Conservation (phyloP, 2,888 invertebrate species). For the Mayetiola destructor region DNA sequence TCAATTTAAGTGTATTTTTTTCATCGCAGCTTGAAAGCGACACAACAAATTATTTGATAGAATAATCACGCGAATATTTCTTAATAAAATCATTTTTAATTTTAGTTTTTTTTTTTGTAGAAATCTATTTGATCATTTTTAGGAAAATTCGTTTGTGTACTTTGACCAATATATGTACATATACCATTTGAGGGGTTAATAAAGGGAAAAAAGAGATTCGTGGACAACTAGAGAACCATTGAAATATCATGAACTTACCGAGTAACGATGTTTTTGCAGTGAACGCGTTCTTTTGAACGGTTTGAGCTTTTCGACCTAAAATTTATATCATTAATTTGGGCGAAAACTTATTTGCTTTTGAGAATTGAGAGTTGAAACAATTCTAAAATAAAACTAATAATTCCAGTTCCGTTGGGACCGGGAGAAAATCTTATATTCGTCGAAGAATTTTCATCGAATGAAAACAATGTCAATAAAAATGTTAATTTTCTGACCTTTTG, state of each 20-base stretch:
- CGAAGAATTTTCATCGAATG: neutral
- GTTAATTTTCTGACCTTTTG: slow-evolving; percentile 47
- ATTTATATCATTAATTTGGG: slow-evolving; percentile 27
- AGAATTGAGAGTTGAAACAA: neutral
- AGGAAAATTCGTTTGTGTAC: too few relatives aligned
- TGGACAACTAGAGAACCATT: neutral
- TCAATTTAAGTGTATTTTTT: too few relatives aligned
- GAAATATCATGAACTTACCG: slow-evolving; percentile 53
- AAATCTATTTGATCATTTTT: too few relatives aligned
- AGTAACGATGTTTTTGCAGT: slow-evolving; percentile 80
- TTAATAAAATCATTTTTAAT: too few relatives aligned
- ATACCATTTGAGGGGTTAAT: too few relatives aligned
- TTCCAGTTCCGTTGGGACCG: neutral
- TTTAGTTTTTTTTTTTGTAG: too few relatives aligned
- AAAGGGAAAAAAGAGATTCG: too few relatives aligned
- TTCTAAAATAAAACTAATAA: neutral
- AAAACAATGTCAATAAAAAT: neutral
- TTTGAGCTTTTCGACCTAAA: slow-evolving; percentile 35
- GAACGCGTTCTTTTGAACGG: slow-evolving; percentile 70
- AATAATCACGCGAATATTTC: too few relatives aligned
- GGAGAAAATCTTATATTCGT: neutral
- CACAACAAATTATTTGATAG: too few relatives aligned
- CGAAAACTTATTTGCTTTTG: slow-evolving; percentile 1
- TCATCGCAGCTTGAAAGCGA: too few relatives aligned
- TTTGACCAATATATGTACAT: too few relatives aligned